Evolutionary conservation across 2,113 vertebrate species (phyloP), one percentile per base, ranked within the genome.

Genomic region (Drymodes brunneopygia): DNA sequence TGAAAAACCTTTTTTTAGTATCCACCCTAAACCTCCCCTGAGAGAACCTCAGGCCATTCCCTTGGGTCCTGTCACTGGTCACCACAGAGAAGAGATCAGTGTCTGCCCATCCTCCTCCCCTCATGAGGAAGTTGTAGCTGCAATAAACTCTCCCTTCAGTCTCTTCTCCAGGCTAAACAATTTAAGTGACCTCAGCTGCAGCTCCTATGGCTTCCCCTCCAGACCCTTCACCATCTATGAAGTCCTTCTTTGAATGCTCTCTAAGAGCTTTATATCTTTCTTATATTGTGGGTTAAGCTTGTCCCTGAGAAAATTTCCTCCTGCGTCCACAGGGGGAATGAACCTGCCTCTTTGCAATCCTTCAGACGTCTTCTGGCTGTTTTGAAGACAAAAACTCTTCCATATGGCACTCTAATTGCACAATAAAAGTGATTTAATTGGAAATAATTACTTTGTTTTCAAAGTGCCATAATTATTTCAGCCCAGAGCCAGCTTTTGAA

Each of bases 371-470:
- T 91, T 87, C 47, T 92, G 88, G n/a, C n/a, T 75, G 58, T 89
- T 81, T 61, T 57, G 69, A 64, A 71, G 57, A 50, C 10, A 88
- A 82, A 92, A 91, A 0, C 24, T 82, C 81, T 87, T 74, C 74
- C 94, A 91, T 80, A 87, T 89, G 91, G 62, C 45, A 90, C 22
- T 24, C 33, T 92, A 90, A 87, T 94, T 91, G 57, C 50, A 47
- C 40, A 90, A 69, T 69, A 94, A 87, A 96, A 90, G 40, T 77
- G 42, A 90, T 85, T 95, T 95, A 86, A 79, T 80, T 83, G 17
- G 54, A 87, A 94, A 91, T 94, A 96, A 95, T 91, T 86, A 74
- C 51, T 78, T 92, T 88, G 71, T 54, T 93, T 95, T 86, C 62
- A 40, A 73, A 88, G 44, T 77, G 66, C 18, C 2, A 0, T 47